Conservation (phyloP, 2,113 vertebrate genomes). For the Strigops habroptila region DNA sequence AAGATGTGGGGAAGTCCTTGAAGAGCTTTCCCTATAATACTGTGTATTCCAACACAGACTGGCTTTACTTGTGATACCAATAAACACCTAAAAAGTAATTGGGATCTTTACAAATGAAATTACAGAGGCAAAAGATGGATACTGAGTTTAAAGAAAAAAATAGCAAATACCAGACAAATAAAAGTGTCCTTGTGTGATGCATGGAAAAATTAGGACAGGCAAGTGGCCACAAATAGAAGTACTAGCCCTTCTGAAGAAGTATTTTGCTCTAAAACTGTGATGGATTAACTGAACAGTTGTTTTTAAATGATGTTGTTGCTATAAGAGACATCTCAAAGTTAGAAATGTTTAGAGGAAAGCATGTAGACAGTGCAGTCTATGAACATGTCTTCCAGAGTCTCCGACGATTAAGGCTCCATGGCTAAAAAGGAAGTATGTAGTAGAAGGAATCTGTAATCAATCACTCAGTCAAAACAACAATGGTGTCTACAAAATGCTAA, state of each 20-base stretch:
- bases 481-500: not conserved
- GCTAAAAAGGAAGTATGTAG: not conserved
- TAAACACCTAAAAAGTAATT: not conserved
- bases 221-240: not conserved
- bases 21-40: not conserved
- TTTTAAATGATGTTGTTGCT: not conserved
- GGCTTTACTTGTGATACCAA: not conserved
- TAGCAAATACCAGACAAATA: not conserved
- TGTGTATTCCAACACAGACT: not conserved
- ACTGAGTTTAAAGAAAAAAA: not conserved
- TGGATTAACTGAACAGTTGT: not conserved
- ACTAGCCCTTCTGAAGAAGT: not conserved
- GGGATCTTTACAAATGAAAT: not conserved
- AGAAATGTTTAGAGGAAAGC: not conserved
- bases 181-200: not conserved
- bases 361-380: fast-evolving
- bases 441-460: not conserved
- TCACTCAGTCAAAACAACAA: not conserved
- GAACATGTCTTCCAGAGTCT: not conserved
- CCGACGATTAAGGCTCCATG: not conserved
- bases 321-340: not conserved
- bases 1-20: not conserved
- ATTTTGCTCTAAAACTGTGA: not conserved
- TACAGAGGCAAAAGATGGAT: not conserved
- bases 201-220: not conserved